Evolutionary conservation across 2,113 vertebrate species (phyloP).

Genomic region (Hiodon tergisus): DNA sequence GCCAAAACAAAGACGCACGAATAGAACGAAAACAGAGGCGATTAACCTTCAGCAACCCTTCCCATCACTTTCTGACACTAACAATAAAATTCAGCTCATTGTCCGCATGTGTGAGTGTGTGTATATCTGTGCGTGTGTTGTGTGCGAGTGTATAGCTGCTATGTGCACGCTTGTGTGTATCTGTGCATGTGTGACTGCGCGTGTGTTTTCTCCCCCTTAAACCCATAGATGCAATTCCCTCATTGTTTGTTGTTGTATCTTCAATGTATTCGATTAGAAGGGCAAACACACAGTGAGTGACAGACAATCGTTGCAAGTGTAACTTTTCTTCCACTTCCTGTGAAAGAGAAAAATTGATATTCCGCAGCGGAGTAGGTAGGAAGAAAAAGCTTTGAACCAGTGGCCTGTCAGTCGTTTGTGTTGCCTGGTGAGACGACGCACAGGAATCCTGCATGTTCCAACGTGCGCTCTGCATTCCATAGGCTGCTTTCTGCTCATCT

Average conservation of each 20-base stretch:
- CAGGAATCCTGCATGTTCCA: conserved; percentile 50
- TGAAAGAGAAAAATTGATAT: conserved; percentile 58
- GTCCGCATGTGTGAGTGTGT: no score
- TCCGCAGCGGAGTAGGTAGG: conserved; percentile 47
- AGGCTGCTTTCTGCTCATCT: conserved; percentile 43
- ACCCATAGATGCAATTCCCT: conserved; percentile 24
- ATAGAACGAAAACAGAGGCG: background rate
- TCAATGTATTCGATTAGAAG: conserved; percentile 46
- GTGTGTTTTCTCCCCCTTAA: conserved; percentile 25
- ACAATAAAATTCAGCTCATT: no score
- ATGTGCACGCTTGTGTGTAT: no score
- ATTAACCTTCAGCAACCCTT: background rate
- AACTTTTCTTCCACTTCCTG: conserved; percentile 29
- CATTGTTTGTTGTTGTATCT: conserved; percentile 40
- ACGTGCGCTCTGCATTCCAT: conserved; percentile 29
- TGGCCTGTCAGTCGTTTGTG: conserved; percentile 59
- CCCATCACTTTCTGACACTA: background rate
- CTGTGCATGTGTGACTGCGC: background rate
- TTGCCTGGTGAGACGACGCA: conserved; percentile 53
- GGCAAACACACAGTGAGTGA: conserved; percentile 33
- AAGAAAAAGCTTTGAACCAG: conserved; percentile 58
- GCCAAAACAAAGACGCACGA: background rate
- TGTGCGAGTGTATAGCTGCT: no score
- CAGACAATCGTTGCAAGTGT: conserved; percentile 45
- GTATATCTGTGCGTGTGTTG: no score